A percentile compares a stretch with the other conserved stretches of the same genome.
Conservation (phyloP, 2,888 invertebrate genomes). For the Pandemis cinnamomeana region DNA sequence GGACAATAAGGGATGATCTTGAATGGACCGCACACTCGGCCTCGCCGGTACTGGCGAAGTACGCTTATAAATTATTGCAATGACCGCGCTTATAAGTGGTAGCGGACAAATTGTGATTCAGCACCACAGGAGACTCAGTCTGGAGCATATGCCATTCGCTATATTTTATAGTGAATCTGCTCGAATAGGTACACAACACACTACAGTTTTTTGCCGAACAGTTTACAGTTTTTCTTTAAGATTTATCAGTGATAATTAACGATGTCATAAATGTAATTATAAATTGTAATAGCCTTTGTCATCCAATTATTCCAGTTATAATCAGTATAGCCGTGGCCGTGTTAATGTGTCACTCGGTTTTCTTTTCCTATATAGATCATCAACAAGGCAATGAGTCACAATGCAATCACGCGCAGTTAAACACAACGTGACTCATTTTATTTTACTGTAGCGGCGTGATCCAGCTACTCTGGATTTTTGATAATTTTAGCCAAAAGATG, state of each 20-base stretch:
- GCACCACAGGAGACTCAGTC: background rate
- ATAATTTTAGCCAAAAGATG: too few species aligned
- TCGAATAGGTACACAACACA: too few species aligned
- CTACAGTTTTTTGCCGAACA: too few species aligned
- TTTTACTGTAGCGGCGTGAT: too few species aligned
- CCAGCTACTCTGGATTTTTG: too few species aligned
- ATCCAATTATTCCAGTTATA: too few species aligned
- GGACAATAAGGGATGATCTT: constrained; percentile 74
- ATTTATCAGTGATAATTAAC: too few species aligned
- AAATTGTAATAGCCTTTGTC: too few species aligned
- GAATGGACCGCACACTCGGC: constrained; percentile 83
- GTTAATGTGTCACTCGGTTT: background rate
- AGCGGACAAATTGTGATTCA: constrained; percentile 25
- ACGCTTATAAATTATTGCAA: constrained; percentile 57
- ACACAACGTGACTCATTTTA: constrained; percentile 2
- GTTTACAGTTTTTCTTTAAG: too few species aligned
- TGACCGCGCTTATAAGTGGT: constrained; percentile 44
- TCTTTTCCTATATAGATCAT: background rate
- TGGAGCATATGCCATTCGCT: background rate
- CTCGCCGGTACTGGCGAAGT: constrained; percentile 48
- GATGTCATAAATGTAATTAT: too few species aligned
- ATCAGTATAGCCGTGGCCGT: background rate
- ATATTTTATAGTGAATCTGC: background rate
- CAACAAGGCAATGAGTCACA: background rate
- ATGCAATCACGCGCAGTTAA: background rate